These are phyloP conservation scores for Onthophagus sagittarius DNA, from an alignment of 2,888 invertebrate species.

Conservation along the genomic window DNA sequence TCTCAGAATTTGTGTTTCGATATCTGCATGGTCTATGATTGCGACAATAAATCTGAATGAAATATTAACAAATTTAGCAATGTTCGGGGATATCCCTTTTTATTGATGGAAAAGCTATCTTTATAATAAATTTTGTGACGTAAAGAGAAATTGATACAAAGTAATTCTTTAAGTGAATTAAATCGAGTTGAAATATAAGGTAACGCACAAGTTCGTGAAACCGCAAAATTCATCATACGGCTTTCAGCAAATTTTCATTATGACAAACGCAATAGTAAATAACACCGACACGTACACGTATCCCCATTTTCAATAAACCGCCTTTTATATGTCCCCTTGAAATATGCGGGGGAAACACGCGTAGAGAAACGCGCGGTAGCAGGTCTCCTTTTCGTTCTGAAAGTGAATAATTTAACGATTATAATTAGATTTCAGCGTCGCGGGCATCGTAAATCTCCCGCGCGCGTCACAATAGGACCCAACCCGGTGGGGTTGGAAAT, in stretches of 20 bases:
- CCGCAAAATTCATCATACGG: background rate
- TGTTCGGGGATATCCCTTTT: too few relatives aligned
- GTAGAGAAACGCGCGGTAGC: background rate
- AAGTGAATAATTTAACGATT: slow-evolving; percentile 11
- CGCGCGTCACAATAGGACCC: slow-evolving; percentile 1
- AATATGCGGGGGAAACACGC: background rate
- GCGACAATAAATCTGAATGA: too few relatives aligned
- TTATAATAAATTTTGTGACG: too few relatives aligned
- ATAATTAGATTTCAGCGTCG: slow-evolving; percentile 3
- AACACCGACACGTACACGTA: background rate
- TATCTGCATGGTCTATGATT: too few relatives aligned
- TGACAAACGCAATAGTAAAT: background rate
- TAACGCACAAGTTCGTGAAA: background rate
- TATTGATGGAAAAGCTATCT: too few relatives aligned
- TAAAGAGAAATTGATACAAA: background rate
- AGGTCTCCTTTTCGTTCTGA: background rate
- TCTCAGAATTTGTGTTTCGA: too few relatives aligned
- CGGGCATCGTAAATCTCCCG: slow-evolving; percentile 8
- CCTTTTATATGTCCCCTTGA: background rate
- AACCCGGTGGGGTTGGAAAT: background rate
- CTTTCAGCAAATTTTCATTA: background rate
- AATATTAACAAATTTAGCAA: too few relatives aligned
- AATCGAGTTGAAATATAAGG: background rate
- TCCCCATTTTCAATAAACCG: background rate
- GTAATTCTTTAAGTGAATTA: background rate